Evolutionary conservation across 2,797 vertebrate species (phyloP).

Genomic region (Apogon hyalosoma): DNA sequence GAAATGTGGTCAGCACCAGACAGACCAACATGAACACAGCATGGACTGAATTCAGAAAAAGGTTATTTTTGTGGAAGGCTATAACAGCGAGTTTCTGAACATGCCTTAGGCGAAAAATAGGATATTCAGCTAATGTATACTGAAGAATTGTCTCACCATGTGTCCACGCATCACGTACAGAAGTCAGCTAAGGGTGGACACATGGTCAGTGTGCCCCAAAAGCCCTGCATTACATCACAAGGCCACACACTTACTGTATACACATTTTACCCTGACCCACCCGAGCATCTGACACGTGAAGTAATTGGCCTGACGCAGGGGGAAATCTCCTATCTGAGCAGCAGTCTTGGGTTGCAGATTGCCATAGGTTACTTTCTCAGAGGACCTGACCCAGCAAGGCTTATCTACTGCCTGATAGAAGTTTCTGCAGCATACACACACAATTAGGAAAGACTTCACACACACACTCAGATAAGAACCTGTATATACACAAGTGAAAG

Average conservation of each 20-base stretch:
- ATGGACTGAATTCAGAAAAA: constrained; percentile 24
- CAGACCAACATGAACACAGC: constrained; percentile 30
- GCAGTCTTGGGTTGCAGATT: constrained; percentile 45
- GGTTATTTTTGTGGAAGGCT: background rate
- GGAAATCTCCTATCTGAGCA: constrained; percentile 39
- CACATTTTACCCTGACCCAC: constrained; percentile 4
- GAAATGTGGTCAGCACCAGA: constrained; percentile 22
- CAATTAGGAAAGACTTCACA: constrained; percentile 19
- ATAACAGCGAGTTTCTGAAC: constrained; percentile 41
- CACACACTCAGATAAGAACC: constrained; percentile 1
- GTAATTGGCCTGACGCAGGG: constrained; percentile 48
- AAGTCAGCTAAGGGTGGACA: constrained; percentile 6
- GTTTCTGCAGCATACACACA: constrained; percentile 29
- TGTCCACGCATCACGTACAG: constrained; percentile 14
- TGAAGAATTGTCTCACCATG: constrained; percentile 15
- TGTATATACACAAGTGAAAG: constrained; percentile 3
- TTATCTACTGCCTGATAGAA: constrained; percentile 47
- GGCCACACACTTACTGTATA: background rate
- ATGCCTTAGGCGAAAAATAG: constrained; percentile 43
- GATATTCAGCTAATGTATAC: constrained; percentile 23
- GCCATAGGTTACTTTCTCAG: constrained; percentile 44
- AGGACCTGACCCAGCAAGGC: constrained; percentile 53
- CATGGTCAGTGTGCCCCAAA: too few relatives aligned
- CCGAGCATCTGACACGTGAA: constrained; percentile 15
- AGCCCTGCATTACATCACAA: background rate